Evolutionary conservation across 2,888 invertebrate genomes (phyloP).

Genomic region (Lutraria lutraria): DNA sequence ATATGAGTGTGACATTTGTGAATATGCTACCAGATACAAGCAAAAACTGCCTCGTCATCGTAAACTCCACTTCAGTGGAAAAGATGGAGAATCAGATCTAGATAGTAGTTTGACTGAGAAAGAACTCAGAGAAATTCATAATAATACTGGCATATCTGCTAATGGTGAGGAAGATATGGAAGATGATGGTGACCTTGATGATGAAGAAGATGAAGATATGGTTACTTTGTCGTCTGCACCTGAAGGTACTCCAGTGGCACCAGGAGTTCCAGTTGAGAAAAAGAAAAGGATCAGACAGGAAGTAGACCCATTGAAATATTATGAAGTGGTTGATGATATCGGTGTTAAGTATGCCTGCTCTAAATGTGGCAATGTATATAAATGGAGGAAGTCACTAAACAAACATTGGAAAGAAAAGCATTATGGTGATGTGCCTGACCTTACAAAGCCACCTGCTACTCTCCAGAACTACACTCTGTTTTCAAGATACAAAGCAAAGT

Average conservation of each 20-base stretch:
- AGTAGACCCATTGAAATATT: constrained; percentile 85
- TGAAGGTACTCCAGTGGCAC: constrained; percentile 16
- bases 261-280: constrained; percentile 70
- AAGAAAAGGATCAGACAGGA: constrained; percentile 82
- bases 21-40: constrained; percentile 84
- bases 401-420: constrained; percentile 87
- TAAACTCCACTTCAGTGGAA: constrained; percentile 79
- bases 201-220: constrained; percentile 72
- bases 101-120: constrained; percentile 72
- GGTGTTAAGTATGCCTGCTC: constrained; percentile 86
- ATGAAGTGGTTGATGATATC: constrained; percentile 83
- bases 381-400: constrained; percentile 86
- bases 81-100: constrained; percentile 73
- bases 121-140: constrained; percentile 60
- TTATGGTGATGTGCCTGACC: constrained; percentile 83
- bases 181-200: constrained; percentile 67
- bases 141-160: constrained; percentile 40
- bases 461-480: constrained; percentile 68
- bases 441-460: constrained; percentile 77
- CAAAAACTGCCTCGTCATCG: constrained; percentile 82
- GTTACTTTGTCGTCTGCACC: constrained; percentile 46
- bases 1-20: constrained; percentile 83
- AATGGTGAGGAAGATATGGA: constrained; percentile 70
- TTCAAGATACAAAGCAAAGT: constrained; percentile 65
- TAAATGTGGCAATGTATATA: constrained; percentile 86